These are phyloP conservation scores for Tachyglossus aculeatus DNA, from an alignment of 2,797 vertebrate genomes.

Conservation along the genomic window DNA sequence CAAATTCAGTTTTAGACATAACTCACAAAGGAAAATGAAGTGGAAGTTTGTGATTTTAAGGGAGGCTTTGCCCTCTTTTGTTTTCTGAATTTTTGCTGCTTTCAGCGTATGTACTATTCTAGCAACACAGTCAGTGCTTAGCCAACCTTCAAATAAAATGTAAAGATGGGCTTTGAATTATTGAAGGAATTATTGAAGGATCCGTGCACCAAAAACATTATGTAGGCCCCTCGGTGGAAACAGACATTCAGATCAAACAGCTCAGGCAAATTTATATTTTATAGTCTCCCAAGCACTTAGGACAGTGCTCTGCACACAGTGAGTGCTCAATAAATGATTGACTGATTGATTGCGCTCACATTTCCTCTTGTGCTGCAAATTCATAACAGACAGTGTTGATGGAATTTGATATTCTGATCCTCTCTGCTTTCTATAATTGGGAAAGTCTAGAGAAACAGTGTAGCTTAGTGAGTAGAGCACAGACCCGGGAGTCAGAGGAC, in stretches of 20 bases:
- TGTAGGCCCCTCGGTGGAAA: too few relatives aligned
- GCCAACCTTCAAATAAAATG: constrained; percentile 37
- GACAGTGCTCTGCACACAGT: too few relatives aligned
- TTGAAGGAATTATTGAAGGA: too few relatives aligned
- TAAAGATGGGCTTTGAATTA: constrained; percentile 56
- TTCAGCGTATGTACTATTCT: constrained; percentile 52
- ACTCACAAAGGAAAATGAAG: constrained; percentile 69
- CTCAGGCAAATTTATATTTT: too few relatives aligned
- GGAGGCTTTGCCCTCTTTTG: constrained; percentile 72
- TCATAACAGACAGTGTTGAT: too few relatives aligned
- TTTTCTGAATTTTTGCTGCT: constrained; percentile 68
- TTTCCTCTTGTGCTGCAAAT: too few relatives aligned
- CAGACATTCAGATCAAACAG: too few relatives aligned
- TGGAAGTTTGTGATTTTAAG: constrained; percentile 76
- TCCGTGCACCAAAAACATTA: constrained; percentile 44
- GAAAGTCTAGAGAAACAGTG: accelerated
- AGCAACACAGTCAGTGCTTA: constrained; percentile 45
- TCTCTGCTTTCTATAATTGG: too few relatives aligned
- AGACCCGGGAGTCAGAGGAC: neutral
- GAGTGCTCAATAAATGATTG: too few relatives aligned
- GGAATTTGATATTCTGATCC: too few relatives aligned
- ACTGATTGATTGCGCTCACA: too few relatives aligned
- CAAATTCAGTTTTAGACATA: constrained; percentile 66
- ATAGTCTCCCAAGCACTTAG: too few relatives aligned
- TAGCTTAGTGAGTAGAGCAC: neutral